Evolutionary conservation across 2,888 invertebrate genomes (phyloP).

Genomic region (Melinaea marsaeus): DNA sequence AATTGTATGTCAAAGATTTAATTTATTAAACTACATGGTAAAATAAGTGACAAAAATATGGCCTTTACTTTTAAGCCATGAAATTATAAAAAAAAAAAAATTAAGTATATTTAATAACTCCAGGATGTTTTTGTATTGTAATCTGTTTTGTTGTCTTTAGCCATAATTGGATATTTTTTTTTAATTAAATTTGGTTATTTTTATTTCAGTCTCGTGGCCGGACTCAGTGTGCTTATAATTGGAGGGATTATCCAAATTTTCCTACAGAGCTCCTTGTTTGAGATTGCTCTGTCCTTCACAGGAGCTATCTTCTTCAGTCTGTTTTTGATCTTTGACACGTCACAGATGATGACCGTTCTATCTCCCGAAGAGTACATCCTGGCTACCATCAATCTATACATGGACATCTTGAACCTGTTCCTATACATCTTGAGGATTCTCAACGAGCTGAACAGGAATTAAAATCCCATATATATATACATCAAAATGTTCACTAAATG

Average conservation of each 20-base stretch:
- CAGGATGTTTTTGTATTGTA: no score
- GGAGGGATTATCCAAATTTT: constrained; percentile 87
- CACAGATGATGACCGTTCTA: constrained; percentile 87
- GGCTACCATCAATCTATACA: constrained; percentile 90
- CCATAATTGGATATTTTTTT: no score
- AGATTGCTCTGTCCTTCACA: constrained; percentile 83
- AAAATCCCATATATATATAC: constrained; percentile 31
- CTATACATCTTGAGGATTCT: constrained; percentile 87
- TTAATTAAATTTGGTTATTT: constrained; percentile 2
- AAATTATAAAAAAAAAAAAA: no score
- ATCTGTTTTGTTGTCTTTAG: no score
- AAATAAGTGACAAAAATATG: no score
- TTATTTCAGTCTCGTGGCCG: constrained; percentile 79
- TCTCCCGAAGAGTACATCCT: constrained; percentile 93
- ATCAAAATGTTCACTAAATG: not conserved
- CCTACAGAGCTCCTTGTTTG: constrained; percentile 83
- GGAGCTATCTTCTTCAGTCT: constrained; percentile 88
- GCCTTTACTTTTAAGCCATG: no score
- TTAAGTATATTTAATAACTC: no score
- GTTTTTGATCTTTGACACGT: constrained; percentile 91
- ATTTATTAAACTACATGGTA: no score
- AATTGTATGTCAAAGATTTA: no score
- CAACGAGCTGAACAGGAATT: constrained; percentile 78
- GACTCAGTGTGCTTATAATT: constrained; percentile 81
- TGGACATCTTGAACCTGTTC: constrained; percentile 93